These are phyloP conservation scores for Neomicropteryx cornuta DNA, from an alignment of 1,140 invertebrate species.

Conservation along the genomic window DNA sequence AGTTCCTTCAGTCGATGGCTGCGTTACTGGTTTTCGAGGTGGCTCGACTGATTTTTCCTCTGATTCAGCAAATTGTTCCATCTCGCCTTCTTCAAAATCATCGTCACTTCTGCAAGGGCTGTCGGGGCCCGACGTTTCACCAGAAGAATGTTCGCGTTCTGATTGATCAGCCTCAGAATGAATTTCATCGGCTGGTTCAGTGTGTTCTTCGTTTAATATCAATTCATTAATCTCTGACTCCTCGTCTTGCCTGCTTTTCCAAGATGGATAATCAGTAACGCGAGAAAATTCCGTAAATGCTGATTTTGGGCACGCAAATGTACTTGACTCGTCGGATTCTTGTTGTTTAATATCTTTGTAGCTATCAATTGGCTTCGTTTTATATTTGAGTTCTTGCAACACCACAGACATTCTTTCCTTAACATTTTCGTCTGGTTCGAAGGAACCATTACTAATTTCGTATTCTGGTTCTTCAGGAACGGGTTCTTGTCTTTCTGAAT, in stretches of 20 bases:
- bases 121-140: conserved; percentile 78
- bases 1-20: conserved; percentile 26
- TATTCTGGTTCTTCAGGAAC: conserved; percentile 47
- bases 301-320: conserved; percentile 12
- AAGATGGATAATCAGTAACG: conserved; percentile 27
- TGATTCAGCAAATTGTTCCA: conserved; percentile 24
- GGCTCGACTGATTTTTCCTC: conserved; percentile 25
- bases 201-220: conserved; percentile 11
- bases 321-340: no score
- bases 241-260: conserved; percentile 24
- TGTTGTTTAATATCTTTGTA: conserved; percentile 12
- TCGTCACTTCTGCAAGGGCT: conserved; percentile 62
- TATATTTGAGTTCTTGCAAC: conserved; percentile 56
- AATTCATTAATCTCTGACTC: no score
- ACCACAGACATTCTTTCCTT: conserved; percentile 71
- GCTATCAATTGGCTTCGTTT: conserved; percentile 33
- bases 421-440: conserved; percentile 54
- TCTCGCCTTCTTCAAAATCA: conserved; percentile 57
- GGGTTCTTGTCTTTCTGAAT: conserved; percentile 48
- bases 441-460: conserved; percentile 17
- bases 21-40: conserved; percentile 45
- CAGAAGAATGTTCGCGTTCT: conserved; percentile 49
- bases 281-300: conserved; percentile 16
- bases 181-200: conserved; percentile 20
- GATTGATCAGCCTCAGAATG: conserved; percentile 30